Percentiles rank a stretch among this genome's conserved stretches.
These are phyloP conservation scores for Leucania comma DNA, from an alignment of 2,888 invertebrate genomes.

Conservation along the genomic window DNA sequence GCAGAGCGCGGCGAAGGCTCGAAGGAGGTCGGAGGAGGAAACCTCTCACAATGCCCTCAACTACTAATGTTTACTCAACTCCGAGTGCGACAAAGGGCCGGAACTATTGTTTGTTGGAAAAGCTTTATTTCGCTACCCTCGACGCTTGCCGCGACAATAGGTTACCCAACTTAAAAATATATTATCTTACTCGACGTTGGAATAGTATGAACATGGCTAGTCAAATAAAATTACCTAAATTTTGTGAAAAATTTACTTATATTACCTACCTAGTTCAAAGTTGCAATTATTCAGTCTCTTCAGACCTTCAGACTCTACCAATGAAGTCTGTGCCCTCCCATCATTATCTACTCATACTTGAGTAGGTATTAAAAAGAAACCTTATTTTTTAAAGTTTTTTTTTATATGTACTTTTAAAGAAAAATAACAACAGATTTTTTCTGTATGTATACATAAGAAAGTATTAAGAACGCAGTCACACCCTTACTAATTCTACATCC, in stretches of 20 bases:
- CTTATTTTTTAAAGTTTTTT: too few species aligned
- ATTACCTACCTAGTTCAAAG: too few species aligned
- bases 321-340: too few species aligned
- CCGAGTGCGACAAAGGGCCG: conserved; percentile 89
- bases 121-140: conserved; percentile 90
- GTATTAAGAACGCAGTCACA: conserved; percentile 54
- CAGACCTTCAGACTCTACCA: too few species aligned
- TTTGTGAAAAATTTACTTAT: background rate
- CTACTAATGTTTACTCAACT: conserved; percentile 90
- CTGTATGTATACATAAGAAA: background rate
- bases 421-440: background rate
- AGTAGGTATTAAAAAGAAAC: too few species aligned
- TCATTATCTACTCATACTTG: too few species aligned
- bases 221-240: background rate
- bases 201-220: conserved; percentile 67
- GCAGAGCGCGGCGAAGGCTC: conserved; percentile 61
- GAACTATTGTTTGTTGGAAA: conserved; percentile 91
- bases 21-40: conserved; percentile 62
- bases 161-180: conserved; percentile 90
- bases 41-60: conserved; percentile 83
- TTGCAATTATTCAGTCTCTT: too few species aligned
- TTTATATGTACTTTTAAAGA: too few species aligned
- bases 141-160: conserved; percentile 88
- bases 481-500: conserved; percentile 77
- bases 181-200: conserved; percentile 83